Conservation (phyloP, 2,888 invertebrate species). For the Plagodis dolabraria region DNA sequence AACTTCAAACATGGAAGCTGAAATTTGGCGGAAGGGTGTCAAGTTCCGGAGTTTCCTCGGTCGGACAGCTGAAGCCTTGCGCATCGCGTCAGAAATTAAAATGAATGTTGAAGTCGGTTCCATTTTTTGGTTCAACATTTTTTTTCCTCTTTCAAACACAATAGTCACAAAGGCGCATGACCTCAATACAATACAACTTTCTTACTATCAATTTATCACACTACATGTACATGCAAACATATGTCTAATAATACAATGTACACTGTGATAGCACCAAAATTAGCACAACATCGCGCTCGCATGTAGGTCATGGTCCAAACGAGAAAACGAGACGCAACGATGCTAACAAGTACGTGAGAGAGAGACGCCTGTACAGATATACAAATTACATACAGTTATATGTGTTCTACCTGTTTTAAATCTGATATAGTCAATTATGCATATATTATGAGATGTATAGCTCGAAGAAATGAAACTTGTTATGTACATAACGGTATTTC, state of each 20-base stretch:
- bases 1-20: no score
- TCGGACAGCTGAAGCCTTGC: no score
- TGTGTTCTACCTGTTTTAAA: constrained; percentile 27
- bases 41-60: no score
- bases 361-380: constrained; percentile 33
- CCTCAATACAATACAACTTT: no score
- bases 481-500: background rate
- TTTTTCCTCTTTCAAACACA: no score
- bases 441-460: constrained; percentile 2
- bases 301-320: constrained; percentile 72
- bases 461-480: background rate
- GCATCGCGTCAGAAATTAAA: no score
- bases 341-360: constrained; percentile 34
- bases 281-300: constrained; percentile 60
- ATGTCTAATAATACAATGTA: constrained; percentile 26
- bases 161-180: no score
- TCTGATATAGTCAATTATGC: constrained; percentile 27
- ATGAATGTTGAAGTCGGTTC: no score
- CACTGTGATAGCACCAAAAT: constrained; percentile 60
- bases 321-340: constrained; percentile 45
- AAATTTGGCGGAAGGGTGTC: no score
- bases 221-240: constrained; percentile 10
- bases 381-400: no score
- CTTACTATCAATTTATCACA: constrained; percentile 1
- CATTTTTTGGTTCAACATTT: no score